Conservation (phyloP, 1,140 invertebrate species). For the Calliphora vicina region DNA sequence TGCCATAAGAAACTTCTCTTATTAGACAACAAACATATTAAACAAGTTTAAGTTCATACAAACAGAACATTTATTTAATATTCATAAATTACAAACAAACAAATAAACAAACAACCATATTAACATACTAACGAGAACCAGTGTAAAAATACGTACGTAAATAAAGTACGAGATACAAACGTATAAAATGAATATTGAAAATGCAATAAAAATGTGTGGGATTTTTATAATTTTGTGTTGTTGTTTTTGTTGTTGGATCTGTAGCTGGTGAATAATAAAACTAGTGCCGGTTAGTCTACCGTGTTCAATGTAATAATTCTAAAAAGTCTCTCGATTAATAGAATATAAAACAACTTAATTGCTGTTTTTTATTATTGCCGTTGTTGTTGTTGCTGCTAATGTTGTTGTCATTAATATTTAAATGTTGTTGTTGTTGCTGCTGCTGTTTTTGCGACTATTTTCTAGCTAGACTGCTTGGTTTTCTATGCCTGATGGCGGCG, state of each 20-base stretch:
- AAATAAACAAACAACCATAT: not conserved
- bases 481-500: not conserved
- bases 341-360: conserved; percentile 18
- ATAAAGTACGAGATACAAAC: too few relatives aligned
- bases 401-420: not conserved
- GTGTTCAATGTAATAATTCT: conserved; percentile 4
- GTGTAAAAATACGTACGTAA: not conserved
- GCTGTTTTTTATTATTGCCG: not conserved
- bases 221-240: not conserved
- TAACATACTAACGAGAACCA: not conserved
- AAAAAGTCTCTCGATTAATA: not conserved
- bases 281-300: conserved; percentile 24
- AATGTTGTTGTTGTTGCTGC: not conserved
- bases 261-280: not conserved
- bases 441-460: not conserved
- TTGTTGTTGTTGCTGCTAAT: not conserved
- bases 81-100: not conserved
- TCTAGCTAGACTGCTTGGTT: conserved; percentile 27
- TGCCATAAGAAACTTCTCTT: too few relatives aligned
- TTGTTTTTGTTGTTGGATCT: not conserved
- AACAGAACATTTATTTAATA: not conserved
- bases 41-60: conserved; percentile 1
- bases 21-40: too few relatives aligned
- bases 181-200: conserved; percentile 8
- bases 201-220: not conserved